These are phyloP conservation scores for Drosophila incognita DNA, from an alignment of 2,888 invertebrate genomes.

Conservation along the genomic window DNA sequence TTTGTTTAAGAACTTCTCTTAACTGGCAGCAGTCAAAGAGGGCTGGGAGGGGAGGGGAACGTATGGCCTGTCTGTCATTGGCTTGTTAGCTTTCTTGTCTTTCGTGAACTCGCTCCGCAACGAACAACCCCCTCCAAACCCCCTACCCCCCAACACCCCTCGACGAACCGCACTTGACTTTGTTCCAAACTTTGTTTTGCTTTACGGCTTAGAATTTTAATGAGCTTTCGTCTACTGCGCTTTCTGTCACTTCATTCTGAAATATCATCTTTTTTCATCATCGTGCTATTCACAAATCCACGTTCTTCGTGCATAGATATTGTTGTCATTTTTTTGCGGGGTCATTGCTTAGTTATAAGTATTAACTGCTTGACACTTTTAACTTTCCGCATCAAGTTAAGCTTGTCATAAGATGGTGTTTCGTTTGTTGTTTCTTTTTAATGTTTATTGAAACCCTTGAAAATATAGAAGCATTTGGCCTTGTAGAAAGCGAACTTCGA, in stretches of 20 bases:
- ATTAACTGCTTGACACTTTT: constrained; percentile 54
- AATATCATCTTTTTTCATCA: constrained; percentile 74
- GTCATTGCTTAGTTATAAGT: constrained; percentile 69
- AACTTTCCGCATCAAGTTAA: constrained; percentile 15
- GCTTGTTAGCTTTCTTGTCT: constrained; percentile 77
- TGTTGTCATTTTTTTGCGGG: constrained; percentile 46
- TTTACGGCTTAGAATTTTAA: constrained; percentile 80
- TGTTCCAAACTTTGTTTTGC: constrained; percentile 77
- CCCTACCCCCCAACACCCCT: background rate
- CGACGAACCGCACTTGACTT: constrained; percentile 53
- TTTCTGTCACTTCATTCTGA: constrained; percentile 64
- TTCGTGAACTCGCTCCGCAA: constrained; percentile 8
- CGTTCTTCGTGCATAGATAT: constrained; percentile 23
- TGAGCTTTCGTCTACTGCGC: constrained; percentile 73
- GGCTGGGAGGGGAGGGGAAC: background rate
- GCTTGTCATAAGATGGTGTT: background rate
- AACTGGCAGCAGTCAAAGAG: constrained; percentile 39
- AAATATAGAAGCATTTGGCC: background rate
- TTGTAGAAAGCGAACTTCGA: background rate
- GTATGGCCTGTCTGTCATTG: constrained; percentile 65
- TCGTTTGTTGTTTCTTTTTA: background rate
- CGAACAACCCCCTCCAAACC: background rate
- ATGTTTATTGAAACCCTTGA: background rate
- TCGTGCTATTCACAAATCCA: constrained; percentile 25
- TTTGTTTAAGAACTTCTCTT: constrained; percentile 37